A percentile compares a stretch with the other conserved stretches of the same genome.
These are phyloP conservation scores for Steromphala cineraria DNA, from an alignment of 2,888 invertebrate species.

Conservation along the genomic window DNA sequence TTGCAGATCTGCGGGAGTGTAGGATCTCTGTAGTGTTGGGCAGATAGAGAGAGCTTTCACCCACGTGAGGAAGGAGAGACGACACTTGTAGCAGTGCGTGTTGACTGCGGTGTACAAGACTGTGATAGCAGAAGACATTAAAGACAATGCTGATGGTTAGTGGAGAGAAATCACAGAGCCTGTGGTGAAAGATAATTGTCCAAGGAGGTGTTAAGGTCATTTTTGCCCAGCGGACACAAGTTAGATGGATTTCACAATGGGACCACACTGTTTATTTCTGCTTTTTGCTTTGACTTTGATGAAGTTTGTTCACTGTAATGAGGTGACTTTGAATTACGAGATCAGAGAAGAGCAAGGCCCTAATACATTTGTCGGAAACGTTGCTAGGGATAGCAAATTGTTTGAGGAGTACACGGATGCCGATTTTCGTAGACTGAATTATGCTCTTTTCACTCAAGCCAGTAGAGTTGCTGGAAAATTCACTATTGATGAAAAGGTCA, in stretches of 20 bases:
- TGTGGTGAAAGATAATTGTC: not conserved
- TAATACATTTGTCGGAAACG: constrained; percentile 51
- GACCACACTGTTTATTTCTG: not conserved
- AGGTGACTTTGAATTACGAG: constrained; percentile 32
- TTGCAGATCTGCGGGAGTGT: constrained; percentile 4
- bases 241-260: not conserved
- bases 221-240: not conserved
- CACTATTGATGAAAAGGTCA: constrained; percentile 51
- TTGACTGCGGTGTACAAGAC: not conserved
- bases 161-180: not conserved
- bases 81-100: not conserved
- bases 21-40: not conserved
- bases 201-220: not conserved
- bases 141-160: not conserved
- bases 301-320: constrained; percentile 9
- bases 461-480: constrained; percentile 56
- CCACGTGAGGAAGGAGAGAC: not conserved
- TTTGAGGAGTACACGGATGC: constrained; percentile 55
- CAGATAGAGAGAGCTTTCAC: not conserved
- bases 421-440: constrained; percentile 57
- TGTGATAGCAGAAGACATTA: not conserved
- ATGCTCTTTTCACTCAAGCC: constrained; percentile 56
- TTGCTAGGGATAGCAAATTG: constrained; percentile 57
- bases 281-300: not conserved
- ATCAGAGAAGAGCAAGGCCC: constrained; percentile 35